These are phyloP conservation scores for Cantharis flavilabris DNA, from an alignment of 2,888 invertebrate species.

Conservation along the genomic window DNA sequence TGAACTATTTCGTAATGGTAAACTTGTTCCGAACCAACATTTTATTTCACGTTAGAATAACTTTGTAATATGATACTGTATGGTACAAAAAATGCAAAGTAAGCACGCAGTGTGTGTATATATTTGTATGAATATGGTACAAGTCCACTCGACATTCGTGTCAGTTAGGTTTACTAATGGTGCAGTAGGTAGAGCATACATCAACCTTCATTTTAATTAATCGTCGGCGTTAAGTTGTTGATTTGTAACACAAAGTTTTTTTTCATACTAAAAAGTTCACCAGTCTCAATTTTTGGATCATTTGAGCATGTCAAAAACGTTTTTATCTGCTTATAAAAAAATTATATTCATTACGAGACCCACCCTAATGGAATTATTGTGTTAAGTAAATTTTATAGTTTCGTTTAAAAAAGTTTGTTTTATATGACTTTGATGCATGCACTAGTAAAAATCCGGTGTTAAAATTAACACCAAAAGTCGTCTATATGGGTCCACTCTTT, in stretches of 20 bases:
- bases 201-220: conserved; percentile 27
- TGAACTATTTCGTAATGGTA: neutral
- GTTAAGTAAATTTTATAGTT: neutral
- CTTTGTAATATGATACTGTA: neutral
- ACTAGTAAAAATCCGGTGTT: too few species aligned
- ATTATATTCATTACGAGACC: neutral
- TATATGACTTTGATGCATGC: neutral
- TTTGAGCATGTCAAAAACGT: neutral
- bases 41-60: neutral
- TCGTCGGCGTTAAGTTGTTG: conserved; percentile 26
- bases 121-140: neutral
- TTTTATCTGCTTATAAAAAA: neutral
- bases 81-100: conserved; percentile 1
- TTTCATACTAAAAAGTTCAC: neutral
- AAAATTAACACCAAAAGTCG: too few species aligned
- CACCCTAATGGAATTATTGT: neutral
- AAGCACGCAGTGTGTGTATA: neutral
- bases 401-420: neutral
- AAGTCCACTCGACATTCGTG: neutral
- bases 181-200: conserved; percentile 18
- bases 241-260: conserved; percentile 20
- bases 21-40: neutral
- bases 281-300: neutral
- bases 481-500: too few species aligned
- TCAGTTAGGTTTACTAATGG: conserved; percentile 2